Conservation (phyloP, 2,888 invertebrate species). For the Papilio gigon region DNA sequence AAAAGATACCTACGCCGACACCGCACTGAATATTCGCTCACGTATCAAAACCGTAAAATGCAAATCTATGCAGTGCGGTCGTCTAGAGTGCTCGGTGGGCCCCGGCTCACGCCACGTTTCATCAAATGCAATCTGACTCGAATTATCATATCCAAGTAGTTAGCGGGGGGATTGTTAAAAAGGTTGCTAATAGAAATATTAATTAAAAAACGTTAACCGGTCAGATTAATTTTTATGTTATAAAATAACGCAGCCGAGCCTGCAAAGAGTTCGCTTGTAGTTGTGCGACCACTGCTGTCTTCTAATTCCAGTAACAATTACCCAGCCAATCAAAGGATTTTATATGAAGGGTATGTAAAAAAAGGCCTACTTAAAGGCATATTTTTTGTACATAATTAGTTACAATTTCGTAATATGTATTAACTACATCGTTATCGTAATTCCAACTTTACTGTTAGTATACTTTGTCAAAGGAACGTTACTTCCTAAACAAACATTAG, state of each 20-base stretch:
- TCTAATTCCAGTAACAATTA: too few species aligned
- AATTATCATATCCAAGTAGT: conserved; percentile 74
- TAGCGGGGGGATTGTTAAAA: conserved; percentile 61
- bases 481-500: conserved; percentile 27
- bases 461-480: conserved; percentile 7
- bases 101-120: conserved; percentile 64
- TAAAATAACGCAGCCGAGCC: neutral
- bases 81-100: conserved; percentile 72
- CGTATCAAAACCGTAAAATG: conserved; percentile 82
- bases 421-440: neutral
- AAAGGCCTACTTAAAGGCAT: too few species aligned
- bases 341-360: too few species aligned
- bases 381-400: too few species aligned
- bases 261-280: neutral
- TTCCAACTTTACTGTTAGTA: neutral
- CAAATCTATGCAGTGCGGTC: conserved; percentile 81
- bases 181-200: conserved; percentile 47
- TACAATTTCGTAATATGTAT: neutral
- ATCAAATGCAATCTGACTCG: conserved; percentile 76
- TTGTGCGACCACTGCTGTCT: too few species aligned
- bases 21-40: conserved; percentile 80
- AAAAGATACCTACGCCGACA: conserved; percentile 80
- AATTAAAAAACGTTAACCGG: conserved; percentile 30
- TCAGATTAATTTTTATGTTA: neutral
- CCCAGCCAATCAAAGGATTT: too few species aligned